Percentiles rank a stretch among this genome's conserved stretches.
phyloP scores from a whole-genome alignment of 2,113 vertebrate species.

The Cryptomyrus ogoouensis region DNA sequence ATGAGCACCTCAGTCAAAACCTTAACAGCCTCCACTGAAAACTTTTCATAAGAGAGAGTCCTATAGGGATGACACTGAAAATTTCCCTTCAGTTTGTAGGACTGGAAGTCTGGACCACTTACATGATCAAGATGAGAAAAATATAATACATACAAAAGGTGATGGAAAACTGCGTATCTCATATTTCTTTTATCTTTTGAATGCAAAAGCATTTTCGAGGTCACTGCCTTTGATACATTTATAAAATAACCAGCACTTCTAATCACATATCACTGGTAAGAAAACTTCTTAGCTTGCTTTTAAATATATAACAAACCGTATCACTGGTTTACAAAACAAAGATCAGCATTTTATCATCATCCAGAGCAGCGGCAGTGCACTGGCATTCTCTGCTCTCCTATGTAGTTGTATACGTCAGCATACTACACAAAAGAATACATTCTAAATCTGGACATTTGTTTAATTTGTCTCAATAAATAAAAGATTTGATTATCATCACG shows the following conservation, averaged over 20 bases:
- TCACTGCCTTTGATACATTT: not conserved
- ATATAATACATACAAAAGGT: not conserved
- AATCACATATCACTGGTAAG: not conserved
- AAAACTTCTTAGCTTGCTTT: not conserved
- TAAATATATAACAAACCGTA: not conserved
- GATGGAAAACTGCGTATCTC: not conserved
- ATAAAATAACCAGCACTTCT: not conserved
- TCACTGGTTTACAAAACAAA: not conserved
- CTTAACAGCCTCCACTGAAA: not conserved
- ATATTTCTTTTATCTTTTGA: not conserved
- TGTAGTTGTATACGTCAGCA: not conserved
- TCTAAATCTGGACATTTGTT: not conserved
- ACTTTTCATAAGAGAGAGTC: not conserved
- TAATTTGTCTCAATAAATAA: not conserved
- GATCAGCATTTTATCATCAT: not conserved
- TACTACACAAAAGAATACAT: not conserved
- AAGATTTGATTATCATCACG: not conserved
- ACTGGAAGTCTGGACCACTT: not conserved
- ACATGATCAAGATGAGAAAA: not conserved
- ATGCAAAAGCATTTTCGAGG: not conserved
- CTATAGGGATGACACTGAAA: not conserved
- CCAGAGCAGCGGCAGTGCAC: not conserved
- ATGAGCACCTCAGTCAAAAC: not conserved
- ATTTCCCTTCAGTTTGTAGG: not conserved
- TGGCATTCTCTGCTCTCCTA: not conserved